Conservation (phyloP, 2,113 vertebrate genomes). For the Ibidorhyncha struthersii region DNA sequence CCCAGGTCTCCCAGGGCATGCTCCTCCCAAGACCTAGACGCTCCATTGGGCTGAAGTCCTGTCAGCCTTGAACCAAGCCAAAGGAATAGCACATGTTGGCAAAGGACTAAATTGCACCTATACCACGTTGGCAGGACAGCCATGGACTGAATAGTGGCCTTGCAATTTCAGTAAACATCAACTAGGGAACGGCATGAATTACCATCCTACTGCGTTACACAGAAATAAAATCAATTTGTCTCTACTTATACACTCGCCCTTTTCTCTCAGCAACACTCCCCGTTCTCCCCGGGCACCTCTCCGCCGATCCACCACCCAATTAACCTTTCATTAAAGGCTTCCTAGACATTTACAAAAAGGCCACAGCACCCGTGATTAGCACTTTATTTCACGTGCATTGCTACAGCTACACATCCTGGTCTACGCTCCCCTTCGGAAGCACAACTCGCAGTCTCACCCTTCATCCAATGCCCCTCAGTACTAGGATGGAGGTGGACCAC, state of each 20-base stretch:
- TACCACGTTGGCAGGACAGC: rapidly evolving
- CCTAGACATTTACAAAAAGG: constrained; percentile 9
- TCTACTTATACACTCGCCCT: neutral
- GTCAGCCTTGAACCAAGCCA: neutral
- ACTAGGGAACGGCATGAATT: neutral
- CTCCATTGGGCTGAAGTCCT: neutral
- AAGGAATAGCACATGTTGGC: rapidly evolving
- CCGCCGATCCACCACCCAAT: neutral
- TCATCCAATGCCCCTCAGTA: neutral
- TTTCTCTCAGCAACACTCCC: neutral
- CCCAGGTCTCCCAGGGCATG: neutral
- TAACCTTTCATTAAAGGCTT: constrained; percentile 47
- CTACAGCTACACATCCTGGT: neutral
- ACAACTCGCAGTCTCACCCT: neutral
- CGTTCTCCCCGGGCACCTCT: neutral
- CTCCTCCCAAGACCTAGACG: neutral
- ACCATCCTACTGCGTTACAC: neutral
- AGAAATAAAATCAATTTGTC: neutral
- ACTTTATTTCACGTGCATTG: neutral
- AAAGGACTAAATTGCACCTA: neutral
- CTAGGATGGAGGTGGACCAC: neutral
- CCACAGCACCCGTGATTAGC: neutral
- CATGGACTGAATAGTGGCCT: rapidly evolving
- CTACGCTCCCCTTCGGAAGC: neutral
- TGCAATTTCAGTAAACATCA: neutral